A percentile compares a stretch with the other conserved stretches of the same genome.
Evolutionary conservation across 2,797 vertebrate genomes (phyloP).

Genomic region (Schizopygopsis malacanthus): DNA sequence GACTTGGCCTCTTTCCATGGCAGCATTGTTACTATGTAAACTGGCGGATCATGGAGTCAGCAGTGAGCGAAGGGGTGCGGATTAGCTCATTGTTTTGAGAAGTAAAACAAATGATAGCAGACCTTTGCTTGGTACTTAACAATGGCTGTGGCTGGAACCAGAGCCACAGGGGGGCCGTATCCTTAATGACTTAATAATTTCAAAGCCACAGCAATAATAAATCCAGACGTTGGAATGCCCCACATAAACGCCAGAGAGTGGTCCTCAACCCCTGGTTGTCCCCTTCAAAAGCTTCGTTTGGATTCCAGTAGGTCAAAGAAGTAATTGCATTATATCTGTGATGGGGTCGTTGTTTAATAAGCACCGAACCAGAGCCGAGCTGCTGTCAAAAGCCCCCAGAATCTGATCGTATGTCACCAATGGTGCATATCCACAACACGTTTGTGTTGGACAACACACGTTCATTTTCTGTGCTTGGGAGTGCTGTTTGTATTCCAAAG

Average conservation of each 20-base stretch:
- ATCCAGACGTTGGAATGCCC: constrained; percentile 50
- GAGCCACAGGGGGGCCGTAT: constrained; percentile 62
- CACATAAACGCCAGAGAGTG: constrained; percentile 56
- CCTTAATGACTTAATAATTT: constrained; percentile 71
- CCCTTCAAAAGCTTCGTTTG: constrained; percentile 43
- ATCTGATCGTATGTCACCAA: constrained; percentile 35
- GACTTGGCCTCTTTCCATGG: constrained; percentile 43
- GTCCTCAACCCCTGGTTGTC: constrained; percentile 25
- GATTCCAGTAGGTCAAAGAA: constrained; percentile 40
- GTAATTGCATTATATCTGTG: constrained; percentile 47
- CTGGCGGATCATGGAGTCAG: constrained; percentile 64
- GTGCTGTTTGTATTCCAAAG: constrained; percentile 77
- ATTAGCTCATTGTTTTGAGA: constrained; percentile 69
- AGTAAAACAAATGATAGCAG: constrained; percentile 63
- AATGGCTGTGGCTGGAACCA: constrained; percentile 55
- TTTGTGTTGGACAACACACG: constrained; percentile 61
- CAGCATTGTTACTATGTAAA: constrained; percentile 31
- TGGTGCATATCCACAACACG: constrained; percentile 47
- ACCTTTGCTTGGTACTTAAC: constrained; percentile 62
- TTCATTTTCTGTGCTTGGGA: constrained; percentile 58
- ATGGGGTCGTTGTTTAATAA: constrained; percentile 41
- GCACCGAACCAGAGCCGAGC: neutral
- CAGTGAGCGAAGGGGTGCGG: constrained; percentile 39
- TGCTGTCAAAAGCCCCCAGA: constrained; percentile 15
- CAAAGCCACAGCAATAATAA: constrained; percentile 61